phyloP scores from a whole-genome alignment of 2,113 vertebrate species.

The Jaculus jaculus region DNA sequence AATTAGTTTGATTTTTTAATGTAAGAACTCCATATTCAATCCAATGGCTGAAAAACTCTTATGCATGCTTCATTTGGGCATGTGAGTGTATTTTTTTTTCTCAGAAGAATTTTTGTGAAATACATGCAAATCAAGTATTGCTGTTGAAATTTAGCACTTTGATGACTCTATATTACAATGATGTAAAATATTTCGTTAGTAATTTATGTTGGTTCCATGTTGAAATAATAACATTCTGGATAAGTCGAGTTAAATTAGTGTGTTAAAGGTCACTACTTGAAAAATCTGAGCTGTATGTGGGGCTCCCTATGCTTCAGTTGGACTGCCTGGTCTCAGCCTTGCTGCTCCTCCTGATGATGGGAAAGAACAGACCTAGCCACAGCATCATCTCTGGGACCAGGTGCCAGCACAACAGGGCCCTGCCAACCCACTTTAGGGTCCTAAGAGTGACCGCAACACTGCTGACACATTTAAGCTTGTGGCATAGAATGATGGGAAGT shows the following conservation, averaged over 20 bases:
- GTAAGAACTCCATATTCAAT: background rate
- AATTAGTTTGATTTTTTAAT: background rate
- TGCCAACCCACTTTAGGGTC: background rate
- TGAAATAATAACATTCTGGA: background rate
- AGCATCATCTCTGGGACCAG: background rate
- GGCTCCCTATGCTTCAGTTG: background rate
- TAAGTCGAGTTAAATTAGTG: background rate
- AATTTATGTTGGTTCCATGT: background rate
- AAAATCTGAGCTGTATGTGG: background rate
- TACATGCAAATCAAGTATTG: background rate
- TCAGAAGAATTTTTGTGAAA: slow-evolving; percentile 11
- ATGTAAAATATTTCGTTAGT: background rate
- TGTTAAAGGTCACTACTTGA: background rate
- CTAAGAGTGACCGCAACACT: background rate
- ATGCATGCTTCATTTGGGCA: background rate
- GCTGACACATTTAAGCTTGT: background rate
- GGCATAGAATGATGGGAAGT: background rate
- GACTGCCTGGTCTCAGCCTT: background rate
- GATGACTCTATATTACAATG: background rate
- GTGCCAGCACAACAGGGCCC: background rate
- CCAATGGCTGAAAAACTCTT: background rate
- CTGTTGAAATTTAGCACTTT: background rate
- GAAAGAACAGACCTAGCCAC: accelerated
- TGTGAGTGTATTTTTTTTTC: background rate
- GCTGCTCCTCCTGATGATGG: background rate